phyloP scores from a whole-genome alignment of 1,140 invertebrate genomes.

The Homalodisca vitripennis region DNA sequence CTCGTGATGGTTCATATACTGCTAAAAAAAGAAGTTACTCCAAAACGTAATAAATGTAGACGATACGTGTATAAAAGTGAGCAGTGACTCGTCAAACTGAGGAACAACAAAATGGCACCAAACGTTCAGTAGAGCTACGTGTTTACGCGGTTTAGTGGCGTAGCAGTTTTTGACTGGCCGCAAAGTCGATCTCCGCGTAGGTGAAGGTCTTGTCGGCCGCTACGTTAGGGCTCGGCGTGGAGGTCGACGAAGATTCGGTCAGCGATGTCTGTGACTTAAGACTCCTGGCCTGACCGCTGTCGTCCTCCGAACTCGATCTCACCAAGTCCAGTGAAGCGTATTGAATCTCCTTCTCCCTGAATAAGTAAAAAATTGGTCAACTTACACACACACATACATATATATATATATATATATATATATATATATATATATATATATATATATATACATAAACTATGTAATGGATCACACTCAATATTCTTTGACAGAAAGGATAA shows the following conservation, averaged over 20 bases:
- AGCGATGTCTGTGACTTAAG: constrained; percentile 38
- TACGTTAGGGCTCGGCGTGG: constrained; percentile 39
- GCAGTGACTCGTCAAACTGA: too few species aligned
- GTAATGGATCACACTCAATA: too few species aligned
- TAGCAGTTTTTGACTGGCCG: neutral
- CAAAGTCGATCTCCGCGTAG: constrained; percentile 72
- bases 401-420: too few species aligned
- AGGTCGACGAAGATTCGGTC: constrained; percentile 38
- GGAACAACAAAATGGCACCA: constrained; percentile 24
- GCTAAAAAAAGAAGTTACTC: too few species aligned
- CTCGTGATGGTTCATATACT: too few species aligned
- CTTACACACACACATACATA: too few species aligned
- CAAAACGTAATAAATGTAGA: too few species aligned
- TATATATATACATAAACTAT: too few species aligned
- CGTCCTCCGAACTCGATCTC: constrained; percentile 38
- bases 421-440: too few species aligned
- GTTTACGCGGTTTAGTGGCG: neutral
- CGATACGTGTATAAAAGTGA: too few species aligned
- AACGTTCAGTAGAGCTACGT: neutral
- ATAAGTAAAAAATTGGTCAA: too few species aligned
- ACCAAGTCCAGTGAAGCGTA: constrained; percentile 48
- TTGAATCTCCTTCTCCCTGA: constrained; percentile 42
- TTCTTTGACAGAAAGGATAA: too few species aligned
- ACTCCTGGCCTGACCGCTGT: constrained; percentile 37
- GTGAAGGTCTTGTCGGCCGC: constrained; percentile 47